These are phyloP conservation scores for Proales similis DNA, from an alignment of 1,140 invertebrate genomes.

Conservation along the genomic window DNA sequence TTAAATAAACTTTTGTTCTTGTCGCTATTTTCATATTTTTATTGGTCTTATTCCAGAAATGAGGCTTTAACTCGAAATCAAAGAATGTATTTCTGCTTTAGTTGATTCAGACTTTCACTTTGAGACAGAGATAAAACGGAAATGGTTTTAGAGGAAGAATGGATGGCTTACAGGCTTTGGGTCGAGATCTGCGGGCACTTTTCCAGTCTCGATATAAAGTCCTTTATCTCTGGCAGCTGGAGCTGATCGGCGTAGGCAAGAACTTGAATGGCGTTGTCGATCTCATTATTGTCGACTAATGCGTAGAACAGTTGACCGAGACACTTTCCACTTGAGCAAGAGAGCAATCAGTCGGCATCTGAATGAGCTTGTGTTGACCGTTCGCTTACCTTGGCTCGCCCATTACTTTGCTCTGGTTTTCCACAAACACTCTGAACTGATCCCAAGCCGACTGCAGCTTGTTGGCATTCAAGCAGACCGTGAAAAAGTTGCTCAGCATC, in stretches of 20 bases:
- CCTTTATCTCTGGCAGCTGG: background rate
- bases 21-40: too few relatives aligned
- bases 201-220: background rate
- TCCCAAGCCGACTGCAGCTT: constrained; percentile 6
- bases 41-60: too few relatives aligned
- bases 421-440: constrained; percentile 18
- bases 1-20: too few relatives aligned
- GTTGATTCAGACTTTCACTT: background rate
- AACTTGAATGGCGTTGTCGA: constrained; percentile 16
- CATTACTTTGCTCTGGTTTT: constrained; percentile 24
- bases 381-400: too few relatives aligned
- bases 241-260: background rate
- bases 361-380: too few relatives aligned
- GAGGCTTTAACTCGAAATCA: too few relatives aligned
- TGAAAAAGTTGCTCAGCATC: constrained; percentile 34
- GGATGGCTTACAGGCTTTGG: too few relatives aligned
- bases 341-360: too few relatives aligned
- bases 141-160: too few relatives aligned
- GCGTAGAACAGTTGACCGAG: background rate
- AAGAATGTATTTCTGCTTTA: constrained; percentile 6
- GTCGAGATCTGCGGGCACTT: constrained; percentile 2
- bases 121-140: too few relatives aligned
- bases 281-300: constrained; percentile 2
- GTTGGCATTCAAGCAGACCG: background rate
- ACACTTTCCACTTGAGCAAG: constrained; percentile 20